Conservation (phyloP, 2,888 invertebrate genomes). For the Parnassius orleans region DNA sequence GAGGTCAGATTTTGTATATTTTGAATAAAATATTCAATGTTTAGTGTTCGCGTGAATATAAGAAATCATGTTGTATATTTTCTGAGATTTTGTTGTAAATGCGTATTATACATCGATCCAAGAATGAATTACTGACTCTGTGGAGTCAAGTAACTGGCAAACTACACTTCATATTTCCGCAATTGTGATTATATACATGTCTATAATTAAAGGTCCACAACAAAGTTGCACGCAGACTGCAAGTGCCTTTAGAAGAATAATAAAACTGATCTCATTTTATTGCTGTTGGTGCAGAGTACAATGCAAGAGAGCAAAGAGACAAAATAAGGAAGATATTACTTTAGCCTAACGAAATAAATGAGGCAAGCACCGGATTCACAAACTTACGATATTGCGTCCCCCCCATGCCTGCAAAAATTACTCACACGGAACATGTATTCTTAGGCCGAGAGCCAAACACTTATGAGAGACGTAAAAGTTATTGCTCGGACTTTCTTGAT, state of each 20-base stretch:
- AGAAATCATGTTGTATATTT: too few species aligned
- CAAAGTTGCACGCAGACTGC: not conserved
- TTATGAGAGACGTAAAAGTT: conserved; percentile 17
- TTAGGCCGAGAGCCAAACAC: conserved; percentile 42
- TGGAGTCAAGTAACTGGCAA: too few species aligned
- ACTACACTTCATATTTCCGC: too few species aligned
- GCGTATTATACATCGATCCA: too few species aligned
- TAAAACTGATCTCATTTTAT: conserved; percentile 37
- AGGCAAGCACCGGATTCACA: conserved; percentile 36
- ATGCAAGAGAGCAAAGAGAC: conserved; percentile 11
- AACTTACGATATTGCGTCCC: conserved; percentile 43
- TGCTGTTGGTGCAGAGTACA: conserved; percentile 12
- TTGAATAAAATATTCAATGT: too few species aligned
- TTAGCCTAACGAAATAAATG: conserved; percentile 62
- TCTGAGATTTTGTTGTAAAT: too few species aligned
- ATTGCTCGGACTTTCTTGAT: conserved; percentile 18
- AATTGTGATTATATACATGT: too few species aligned
- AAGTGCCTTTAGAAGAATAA: conserved; percentile 11
- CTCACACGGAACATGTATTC: conserved; percentile 39
- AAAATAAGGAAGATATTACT: conserved; percentile 45
- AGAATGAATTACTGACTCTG: too few species aligned
- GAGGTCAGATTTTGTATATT: too few species aligned
- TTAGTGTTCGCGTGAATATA: too few species aligned
- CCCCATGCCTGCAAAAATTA: conserved; percentile 38
- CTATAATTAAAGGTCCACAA: not conserved